Conservation (phyloP, 2,113 vertebrate species). For the Tautogolabrus adspersus region DNA sequence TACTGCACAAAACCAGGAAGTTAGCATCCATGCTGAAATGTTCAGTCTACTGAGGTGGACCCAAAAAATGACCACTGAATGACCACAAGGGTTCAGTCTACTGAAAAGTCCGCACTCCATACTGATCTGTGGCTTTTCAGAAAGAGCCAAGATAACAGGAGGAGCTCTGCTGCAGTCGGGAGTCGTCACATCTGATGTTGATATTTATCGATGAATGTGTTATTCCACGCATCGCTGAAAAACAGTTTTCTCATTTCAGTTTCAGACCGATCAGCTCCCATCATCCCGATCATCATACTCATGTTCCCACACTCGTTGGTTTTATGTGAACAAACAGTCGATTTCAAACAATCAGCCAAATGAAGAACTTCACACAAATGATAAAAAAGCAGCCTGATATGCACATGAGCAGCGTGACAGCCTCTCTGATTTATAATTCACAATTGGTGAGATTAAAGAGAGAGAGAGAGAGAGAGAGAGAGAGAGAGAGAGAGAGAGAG, state of each 20-base stretch:
- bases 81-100: too few species aligned
- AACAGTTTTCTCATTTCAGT: background rate
- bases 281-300: background rate
- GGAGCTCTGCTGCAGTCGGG: too few species aligned
- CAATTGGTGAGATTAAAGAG: constrained; percentile 51
- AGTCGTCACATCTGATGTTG: too few species aligned
- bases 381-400: constrained; percentile 1
- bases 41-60: too few species aligned
- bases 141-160: too few species aligned
- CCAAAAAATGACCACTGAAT: too few species aligned
- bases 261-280: background rate
- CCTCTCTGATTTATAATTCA: constrained; percentile 69
- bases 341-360: constrained; percentile 27
- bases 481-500: constrained; percentile 12
- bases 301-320: background rate
- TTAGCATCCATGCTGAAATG: too few species aligned
- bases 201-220: too few species aligned
- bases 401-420: constrained; percentile 43
- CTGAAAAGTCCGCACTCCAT: too few species aligned
- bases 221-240: background rate
- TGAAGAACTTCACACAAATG: constrained; percentile 29
- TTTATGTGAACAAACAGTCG: background rate
- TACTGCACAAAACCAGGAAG: too few species aligned
- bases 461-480: background rate
- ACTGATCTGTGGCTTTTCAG: too few species aligned